These are phyloP conservation scores for Catajapyx aquilonaris DNA, from an alignment of 1,140 invertebrate genomes.

Conservation along the genomic window DNA sequence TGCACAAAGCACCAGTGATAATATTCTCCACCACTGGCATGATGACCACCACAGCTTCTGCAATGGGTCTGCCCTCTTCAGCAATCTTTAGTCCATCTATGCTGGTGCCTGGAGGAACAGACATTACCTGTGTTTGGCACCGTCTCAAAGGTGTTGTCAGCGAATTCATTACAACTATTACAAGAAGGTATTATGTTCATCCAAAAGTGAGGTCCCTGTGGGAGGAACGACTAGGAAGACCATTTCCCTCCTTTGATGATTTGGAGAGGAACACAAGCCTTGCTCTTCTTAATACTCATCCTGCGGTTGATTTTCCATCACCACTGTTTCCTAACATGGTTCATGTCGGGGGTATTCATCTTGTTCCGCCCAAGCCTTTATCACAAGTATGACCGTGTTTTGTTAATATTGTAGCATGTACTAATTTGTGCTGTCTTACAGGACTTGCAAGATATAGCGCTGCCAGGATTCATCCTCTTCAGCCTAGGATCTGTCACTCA, in stretches of 20 bases:
- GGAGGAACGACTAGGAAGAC: neutral
- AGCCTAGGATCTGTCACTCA: no score
- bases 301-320: conserved; percentile 12
- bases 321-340: conserved; percentile 22
- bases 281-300: conserved; percentile 17
- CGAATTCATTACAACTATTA: no score
- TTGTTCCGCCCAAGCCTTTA: conserved; percentile 10
- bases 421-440: no score
- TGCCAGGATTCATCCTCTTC: no score
- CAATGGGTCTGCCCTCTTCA: no score
- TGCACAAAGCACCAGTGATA: neutral
- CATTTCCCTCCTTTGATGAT: conserved; percentile 6
- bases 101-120: no score
- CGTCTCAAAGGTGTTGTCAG: no score
- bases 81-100: no score
- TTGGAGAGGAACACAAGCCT: conserved; percentile 9
- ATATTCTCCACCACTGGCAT: neutral
- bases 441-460: no score
- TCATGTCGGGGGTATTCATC: conserved; percentile 23
- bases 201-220: neutral
- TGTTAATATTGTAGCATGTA: no score
- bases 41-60: no score
- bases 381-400: conserved; percentile 8
- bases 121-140: no score
- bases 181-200: neutral